These are phyloP conservation scores for Cottoperca gobio DNA, from an alignment of 2,797 vertebrate genomes.

Conservation along the genomic window DNA sequence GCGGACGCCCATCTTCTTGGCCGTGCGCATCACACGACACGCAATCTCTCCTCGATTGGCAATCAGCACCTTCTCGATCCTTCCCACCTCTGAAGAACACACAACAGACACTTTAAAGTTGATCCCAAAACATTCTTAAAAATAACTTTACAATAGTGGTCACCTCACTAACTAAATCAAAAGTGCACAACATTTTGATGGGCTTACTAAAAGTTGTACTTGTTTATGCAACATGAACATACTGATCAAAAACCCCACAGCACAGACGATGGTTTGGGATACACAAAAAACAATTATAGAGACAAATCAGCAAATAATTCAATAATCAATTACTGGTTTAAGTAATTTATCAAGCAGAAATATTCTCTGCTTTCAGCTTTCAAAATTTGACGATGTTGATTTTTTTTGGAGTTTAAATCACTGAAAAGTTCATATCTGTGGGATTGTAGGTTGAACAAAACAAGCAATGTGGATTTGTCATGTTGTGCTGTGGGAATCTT, in stretches of 20 bases:
- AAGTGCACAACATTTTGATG: neutral
- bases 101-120: neutral
- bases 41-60: constrained; percentile 98
- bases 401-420: neutral
- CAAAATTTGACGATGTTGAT: neutral
- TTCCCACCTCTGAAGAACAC: constrained; percentile 73
- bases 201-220: neutral
- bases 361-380: neutral
- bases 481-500: neutral
- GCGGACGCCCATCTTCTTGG: constrained; percentile 94
- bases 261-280: neutral
- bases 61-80: constrained; percentile 94
- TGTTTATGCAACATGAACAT: neutral
- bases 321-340: neutral
- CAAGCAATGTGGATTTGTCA: neutral
- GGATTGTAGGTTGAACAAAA: neutral
- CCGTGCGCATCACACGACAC: constrained; percentile 95
- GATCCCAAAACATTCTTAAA: neutral
- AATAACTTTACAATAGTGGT: fast-evolving
- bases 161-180: neutral
- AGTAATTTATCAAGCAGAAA: neutral
- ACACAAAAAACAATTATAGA: too few species aligned
- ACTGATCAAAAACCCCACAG: neutral
- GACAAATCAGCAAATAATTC: neutral
- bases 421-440: neutral